A percentile compares a stretch with the other conserved stretches of the same genome.
Evolutionary conservation across 2,888 invertebrate genomes (phyloP).

Genomic region (Synergus japonicus): DNA sequence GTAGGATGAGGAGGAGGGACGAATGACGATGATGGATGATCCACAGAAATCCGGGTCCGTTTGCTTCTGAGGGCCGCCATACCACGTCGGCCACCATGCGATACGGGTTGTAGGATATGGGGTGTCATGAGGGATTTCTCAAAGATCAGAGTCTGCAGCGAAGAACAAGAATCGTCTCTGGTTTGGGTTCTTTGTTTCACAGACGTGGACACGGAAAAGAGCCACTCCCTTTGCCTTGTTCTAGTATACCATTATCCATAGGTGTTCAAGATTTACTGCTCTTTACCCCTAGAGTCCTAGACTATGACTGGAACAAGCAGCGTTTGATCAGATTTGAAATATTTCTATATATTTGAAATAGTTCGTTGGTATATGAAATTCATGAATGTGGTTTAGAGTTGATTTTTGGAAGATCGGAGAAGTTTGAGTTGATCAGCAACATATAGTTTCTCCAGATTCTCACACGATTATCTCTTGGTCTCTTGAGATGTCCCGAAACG

Average conservation of each 20-base stretch:
- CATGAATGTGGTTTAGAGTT: too few species aligned
- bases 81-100: conserved; percentile 55
- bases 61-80: conserved; percentile 75
- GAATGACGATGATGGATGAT: conserved; percentile 77
- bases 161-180: conserved; percentile 46
- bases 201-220: conserved; percentile 31
- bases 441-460: not conserved
- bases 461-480: not conserved
- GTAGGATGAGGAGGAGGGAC: conserved; percentile 63
- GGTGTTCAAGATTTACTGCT: conserved; percentile 1
- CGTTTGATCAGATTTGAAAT: not conserved
- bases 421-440: too few species aligned
- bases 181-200: conserved; percentile 27
- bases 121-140: conserved; percentile 55
- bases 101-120: conserved; percentile 43
- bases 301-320: not conserved
- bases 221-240: conserved; percentile 37
- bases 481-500: conserved; percentile 3
- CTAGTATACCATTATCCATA: conserved; percentile 24
- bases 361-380: too few species aligned
- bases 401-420: too few species aligned
- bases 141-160: conserved; percentile 54
- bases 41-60: conserved; percentile 73
- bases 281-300: not conserved
- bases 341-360: not conserved